A percentile compares a stretch with the other conserved stretches of the same genome.
Conservation (phyloP, 1,140 invertebrate species). For the Camponotus floridanus region DNA sequence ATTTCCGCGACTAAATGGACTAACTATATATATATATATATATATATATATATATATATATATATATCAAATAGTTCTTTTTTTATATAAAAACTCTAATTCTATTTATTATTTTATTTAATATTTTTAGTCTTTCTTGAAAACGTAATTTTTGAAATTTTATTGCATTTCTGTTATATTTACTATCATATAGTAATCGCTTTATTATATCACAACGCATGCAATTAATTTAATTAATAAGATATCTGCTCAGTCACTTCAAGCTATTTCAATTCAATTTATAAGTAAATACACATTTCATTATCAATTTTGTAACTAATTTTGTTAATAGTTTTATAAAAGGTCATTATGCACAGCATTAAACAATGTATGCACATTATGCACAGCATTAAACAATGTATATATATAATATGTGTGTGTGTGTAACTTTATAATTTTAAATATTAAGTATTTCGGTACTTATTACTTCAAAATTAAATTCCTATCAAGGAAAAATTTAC, state of each 20-base stretch:
- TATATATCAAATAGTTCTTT: background rate
- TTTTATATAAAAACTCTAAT: background rate
- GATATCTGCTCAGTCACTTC: too few species aligned
- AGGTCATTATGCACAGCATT: too few species aligned
- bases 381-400: too few species aligned
- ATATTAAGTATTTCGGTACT: background rate
- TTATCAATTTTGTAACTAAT: too few species aligned
- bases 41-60: background rate
- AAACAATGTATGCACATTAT: too few species aligned
- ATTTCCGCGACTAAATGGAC: background rate
- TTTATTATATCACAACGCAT: background rate
- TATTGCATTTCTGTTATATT: background rate
- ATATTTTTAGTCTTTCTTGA: background rate
- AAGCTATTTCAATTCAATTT: background rate
- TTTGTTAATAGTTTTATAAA: too few species aligned
- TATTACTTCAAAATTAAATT: background rate
- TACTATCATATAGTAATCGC: background rate
- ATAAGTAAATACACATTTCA: background rate
- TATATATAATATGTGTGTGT: too few species aligned
- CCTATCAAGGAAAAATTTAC: constrained; percentile 11
- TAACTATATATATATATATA: background rate
- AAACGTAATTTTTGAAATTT: background rate
- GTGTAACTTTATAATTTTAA: constrained; percentile 8
- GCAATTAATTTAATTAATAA: background rate
- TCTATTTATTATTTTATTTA: background rate